Conservation (phyloP, 1,140 invertebrate species). For the Berghia stephanieae region DNA sequence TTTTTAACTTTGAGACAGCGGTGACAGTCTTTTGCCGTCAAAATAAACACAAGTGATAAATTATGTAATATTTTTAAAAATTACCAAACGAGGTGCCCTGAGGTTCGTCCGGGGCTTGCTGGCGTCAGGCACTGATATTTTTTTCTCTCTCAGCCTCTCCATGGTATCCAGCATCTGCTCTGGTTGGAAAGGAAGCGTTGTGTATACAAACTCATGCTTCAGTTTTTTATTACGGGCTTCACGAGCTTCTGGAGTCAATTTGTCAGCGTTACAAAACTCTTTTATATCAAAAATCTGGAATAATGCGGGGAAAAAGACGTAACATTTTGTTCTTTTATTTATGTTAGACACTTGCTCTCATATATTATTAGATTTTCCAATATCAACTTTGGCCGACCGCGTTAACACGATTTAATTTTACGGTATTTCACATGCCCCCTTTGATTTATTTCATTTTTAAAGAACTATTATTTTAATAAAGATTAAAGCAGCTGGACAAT, state of each 20-base stretch:
- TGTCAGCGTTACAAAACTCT: slow-evolving; percentile 32
- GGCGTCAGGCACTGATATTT: slow-evolving; percentile 28
- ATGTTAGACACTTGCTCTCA: no score
- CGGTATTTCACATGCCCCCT: no score
- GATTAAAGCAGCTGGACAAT: no score
- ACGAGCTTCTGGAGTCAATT: slow-evolving; percentile 10
- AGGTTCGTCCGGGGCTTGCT: slow-evolving; percentile 32
- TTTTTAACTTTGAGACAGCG: no score
- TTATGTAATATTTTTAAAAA: no score
- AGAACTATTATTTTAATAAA: no score
- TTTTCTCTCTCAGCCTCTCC: slow-evolving; percentile 26
- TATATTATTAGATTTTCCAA: no score
- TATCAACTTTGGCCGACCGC: no score
- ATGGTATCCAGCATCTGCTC: slow-evolving; percentile 30
- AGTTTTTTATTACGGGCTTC: slow-evolving; percentile 11
- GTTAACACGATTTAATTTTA: no score
- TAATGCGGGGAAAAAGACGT: neutral
- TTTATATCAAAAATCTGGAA: slow-evolving; percentile 28
- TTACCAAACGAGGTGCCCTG: slow-evolving; percentile 23
- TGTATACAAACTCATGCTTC: slow-evolving; percentile 25
- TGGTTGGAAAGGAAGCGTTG: slow-evolving; percentile 5
- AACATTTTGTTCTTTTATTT: neutral
- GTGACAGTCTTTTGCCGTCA: no score
- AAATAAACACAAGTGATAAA: no score
- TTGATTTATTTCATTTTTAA: no score